Evolutionary conservation across 1,140 invertebrate genomes (phyloP).

Genomic region (Trichonephila clavipes): DNA sequence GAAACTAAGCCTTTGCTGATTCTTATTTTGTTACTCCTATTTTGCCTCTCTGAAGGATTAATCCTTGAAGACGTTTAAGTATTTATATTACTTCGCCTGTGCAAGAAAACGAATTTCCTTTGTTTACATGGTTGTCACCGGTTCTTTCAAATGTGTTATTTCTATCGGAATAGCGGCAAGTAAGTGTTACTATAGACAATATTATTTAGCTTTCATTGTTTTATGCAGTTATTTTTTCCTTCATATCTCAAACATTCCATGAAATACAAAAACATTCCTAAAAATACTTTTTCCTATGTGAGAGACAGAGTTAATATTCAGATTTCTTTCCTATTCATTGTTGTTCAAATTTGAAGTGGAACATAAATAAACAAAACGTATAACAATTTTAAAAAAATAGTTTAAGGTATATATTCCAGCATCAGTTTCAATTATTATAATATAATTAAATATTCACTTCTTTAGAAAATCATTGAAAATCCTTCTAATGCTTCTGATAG

Average conservation of each 20-base stretch:
- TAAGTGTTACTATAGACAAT: background rate
- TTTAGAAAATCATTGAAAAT: too few relatives aligned
- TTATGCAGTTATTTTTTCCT: background rate
- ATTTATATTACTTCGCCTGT: background rate
- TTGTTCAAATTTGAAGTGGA: too few relatives aligned
- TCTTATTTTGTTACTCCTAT: background rate
- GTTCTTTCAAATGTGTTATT: background rate
- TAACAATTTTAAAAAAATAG: too few relatives aligned
- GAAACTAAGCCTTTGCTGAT: background rate
- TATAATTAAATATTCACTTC: too few relatives aligned
- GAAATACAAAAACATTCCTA: too few relatives aligned
- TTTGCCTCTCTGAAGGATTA: background rate
- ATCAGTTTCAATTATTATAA: too few relatives aligned
- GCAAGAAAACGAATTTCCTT: background rate
- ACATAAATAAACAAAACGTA: too few relatives aligned
- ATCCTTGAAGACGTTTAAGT: conserved; percentile 9
- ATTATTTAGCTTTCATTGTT: background rate
- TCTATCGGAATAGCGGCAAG: background rate
- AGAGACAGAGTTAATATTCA: too few relatives aligned
- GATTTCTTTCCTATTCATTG: too few relatives aligned
- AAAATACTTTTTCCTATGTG: too few relatives aligned
- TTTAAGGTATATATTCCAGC: too few relatives aligned
- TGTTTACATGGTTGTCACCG: conserved; percentile 1
- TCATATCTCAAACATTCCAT: background rate
- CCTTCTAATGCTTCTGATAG: too few relatives aligned